A percentile compares a stretch with the other conserved stretches of the same genome.
phyloP scores from a whole-genome alignment of 2,797 vertebrate species.

The Darevskia mixta region DNA sequence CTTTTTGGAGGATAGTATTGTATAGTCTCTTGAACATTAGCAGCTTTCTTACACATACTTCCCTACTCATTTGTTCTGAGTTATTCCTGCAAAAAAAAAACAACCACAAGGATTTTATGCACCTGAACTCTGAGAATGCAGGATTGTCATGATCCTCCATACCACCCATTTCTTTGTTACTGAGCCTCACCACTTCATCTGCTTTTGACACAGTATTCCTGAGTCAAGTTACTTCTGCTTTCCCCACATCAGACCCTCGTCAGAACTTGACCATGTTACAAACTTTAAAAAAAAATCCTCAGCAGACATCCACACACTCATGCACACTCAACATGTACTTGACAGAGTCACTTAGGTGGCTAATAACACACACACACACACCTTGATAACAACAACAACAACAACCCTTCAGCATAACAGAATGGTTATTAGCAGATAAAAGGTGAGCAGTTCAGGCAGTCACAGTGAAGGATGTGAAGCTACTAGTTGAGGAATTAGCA shows the following conservation, averaged over 20 bases:
- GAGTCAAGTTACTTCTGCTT: not conserved
- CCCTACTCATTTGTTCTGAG: not conserved
- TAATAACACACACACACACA: not conserved
- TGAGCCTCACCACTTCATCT: not conserved
- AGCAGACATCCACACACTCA: not conserved
- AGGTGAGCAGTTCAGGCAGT: constrained; percentile 55
- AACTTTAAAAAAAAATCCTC: not conserved
- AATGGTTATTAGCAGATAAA: constrained; percentile 43
- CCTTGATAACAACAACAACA: constrained; percentile 38
- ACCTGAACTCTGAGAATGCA: not conserved
- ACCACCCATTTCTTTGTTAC: not conserved
- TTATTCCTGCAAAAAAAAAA: not conserved
- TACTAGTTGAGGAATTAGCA: constrained; percentile 60
- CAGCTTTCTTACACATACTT: no score
- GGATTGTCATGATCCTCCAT: no score
- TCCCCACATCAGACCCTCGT: not conserved
- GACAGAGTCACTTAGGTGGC: not conserved
- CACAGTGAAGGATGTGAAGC: constrained; percentile 17
- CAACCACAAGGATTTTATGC: not conserved
- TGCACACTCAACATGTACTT: not conserved
- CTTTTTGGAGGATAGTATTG: not conserved
- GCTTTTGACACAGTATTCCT: not conserved
- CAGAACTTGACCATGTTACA: not conserved
- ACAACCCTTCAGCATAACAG: not conserved
- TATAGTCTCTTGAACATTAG: not conserved